Percentiles rank a stretch among this genome's conserved stretches.
Conservation (phyloP, 2,797 vertebrate genomes). For the Cacajao melanocephalus region DNA sequence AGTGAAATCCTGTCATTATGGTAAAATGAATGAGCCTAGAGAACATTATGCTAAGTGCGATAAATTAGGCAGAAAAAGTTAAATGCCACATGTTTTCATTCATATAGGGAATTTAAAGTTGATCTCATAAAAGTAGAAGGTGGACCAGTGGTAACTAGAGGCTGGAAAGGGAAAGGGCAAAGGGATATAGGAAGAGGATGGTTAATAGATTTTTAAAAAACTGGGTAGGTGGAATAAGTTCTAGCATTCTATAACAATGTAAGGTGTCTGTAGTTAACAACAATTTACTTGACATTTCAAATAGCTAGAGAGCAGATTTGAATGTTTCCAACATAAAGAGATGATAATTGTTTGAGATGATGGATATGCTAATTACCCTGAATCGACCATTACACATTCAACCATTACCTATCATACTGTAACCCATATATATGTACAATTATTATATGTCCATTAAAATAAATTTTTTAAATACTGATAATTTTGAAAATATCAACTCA, state of each 20-base stretch:
- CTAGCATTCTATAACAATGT: neutral
- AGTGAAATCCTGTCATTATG: neutral
- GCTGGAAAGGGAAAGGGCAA: neutral
- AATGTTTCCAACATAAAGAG: too few species aligned
- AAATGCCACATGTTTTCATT: neutral
- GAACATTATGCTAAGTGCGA: neutral
- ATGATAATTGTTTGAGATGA: too few species aligned
- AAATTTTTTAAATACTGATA: neutral
- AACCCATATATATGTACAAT: neutral
- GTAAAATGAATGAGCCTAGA: neutral
- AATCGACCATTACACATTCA: neutral
- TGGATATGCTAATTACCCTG: neutral
- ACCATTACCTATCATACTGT: neutral
- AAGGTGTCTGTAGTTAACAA: too few species aligned
- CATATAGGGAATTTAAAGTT: neutral
- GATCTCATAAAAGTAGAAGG: neutral
- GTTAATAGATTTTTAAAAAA: neutral
- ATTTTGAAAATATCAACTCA: neutral
- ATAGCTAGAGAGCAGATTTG: too few species aligned
- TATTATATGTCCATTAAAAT: neutral
- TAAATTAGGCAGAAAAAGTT: neutral
- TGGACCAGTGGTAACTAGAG: neutral
- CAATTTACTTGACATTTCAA: too few species aligned
- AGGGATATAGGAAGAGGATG: neutral
- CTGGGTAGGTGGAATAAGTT: neutral